Evolutionary conservation across 30 jellyfish, hydroid and myxozoan genomes (phyloP).

Genomic region (Pelagia noctiluca): DNA sequence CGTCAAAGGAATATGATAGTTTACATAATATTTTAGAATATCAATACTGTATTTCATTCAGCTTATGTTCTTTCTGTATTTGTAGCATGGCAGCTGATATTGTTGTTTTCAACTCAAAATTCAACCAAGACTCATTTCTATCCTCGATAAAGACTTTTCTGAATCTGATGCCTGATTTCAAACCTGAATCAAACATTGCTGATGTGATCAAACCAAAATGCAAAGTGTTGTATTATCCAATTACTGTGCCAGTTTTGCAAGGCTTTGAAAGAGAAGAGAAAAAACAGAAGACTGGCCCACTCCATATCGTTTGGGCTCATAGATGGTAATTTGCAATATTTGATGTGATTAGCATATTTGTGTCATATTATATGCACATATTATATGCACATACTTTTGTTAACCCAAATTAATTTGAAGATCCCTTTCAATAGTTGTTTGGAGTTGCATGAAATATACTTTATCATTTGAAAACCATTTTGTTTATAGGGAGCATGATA

Average conservation of each 20-base stretch:
- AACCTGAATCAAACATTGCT: slow-evolving; percentile 27
- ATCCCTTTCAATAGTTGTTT: too few species aligned
- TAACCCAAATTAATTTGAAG: too few species aligned
- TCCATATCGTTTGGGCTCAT: slow-evolving; percentile 98
- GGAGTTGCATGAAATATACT: too few species aligned
- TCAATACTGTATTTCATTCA: not conserved
- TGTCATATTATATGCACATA: too few species aligned
- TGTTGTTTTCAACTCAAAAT: slow-evolving; percentile 83
- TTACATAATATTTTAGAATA: not conserved
- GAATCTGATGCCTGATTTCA: slow-evolving; percentile 91
- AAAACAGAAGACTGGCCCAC: slow-evolving; percentile 35
- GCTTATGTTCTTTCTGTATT: not conserved
- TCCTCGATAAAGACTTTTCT: slow-evolving; percentile 54
- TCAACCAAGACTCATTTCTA: slow-evolving; percentile 82
- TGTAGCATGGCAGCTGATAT: slow-evolving; percentile 91
- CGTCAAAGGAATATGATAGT: too few species aligned
- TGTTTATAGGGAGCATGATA: slow-evolving; percentile 93
- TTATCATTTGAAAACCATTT: not conserved
- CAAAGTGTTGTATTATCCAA: slow-evolving; percentile 79
- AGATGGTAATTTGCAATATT: slow-evolving; percentile 83
- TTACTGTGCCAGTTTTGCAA: slow-evolving; percentile 1
- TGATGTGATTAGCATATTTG: too few species aligned
- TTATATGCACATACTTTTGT: too few species aligned
- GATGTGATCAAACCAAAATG: slow-evolving; percentile 80
- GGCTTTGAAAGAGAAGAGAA: not conserved